A percentile compares a stretch with the other conserved stretches of the same genome.
Conservation (phyloP, 2,888 invertebrate genomes). For the Torymus tubicola region DNA sequence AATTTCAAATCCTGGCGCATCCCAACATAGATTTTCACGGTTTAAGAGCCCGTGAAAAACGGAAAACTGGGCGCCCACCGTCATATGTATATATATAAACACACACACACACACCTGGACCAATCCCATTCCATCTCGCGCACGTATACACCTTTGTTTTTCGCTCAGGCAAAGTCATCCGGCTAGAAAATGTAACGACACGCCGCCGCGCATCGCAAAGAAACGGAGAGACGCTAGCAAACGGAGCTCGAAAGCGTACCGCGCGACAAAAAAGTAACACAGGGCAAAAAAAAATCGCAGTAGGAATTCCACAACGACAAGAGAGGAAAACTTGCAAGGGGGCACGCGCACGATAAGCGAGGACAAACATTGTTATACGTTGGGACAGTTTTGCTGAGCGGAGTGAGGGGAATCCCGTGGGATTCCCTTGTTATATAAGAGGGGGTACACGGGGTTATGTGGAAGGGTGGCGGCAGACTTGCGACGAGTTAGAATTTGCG, state of each 20-base stretch:
- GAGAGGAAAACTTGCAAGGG: not conserved
- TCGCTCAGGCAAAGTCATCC: slow-evolving; percentile 13
- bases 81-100: no score
- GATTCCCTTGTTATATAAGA: slow-evolving; percentile 27
- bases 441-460: not conserved
- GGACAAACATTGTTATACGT: slow-evolving; percentile 19
- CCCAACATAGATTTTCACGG: no score
- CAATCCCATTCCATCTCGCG: no score
- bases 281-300: not conserved
- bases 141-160: slow-evolving; percentile 67
- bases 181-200: slow-evolving; percentile 26
- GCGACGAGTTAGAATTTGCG: no score
- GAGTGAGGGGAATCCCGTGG: slow-evolving; percentile 11
- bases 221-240: no score
- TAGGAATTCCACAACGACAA: not conserved
- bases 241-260: no score
- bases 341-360: not conserved
- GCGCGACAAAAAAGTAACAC: not conserved
- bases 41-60: no score
- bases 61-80: no score
- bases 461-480: not conserved
- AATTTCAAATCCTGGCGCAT: no score
- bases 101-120: no score
- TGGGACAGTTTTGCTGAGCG: not conserved
- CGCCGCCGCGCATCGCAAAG: no score